These are phyloP conservation scores for Drosophila picticornis DNA, from an alignment of 2,888 invertebrate genomes.

Conservation along the genomic window DNA sequence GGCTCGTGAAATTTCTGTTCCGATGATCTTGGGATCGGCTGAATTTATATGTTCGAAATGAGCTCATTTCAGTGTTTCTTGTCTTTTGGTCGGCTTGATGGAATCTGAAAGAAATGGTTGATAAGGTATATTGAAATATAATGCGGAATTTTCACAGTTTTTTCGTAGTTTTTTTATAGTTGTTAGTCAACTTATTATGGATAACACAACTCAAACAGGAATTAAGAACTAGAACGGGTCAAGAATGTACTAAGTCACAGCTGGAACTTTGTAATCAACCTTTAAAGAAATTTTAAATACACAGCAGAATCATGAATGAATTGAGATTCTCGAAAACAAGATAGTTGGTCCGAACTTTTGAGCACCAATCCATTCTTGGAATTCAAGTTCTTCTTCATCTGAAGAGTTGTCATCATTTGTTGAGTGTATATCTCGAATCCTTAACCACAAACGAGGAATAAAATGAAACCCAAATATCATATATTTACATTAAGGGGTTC, in stretches of 20 bases:
- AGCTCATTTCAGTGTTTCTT: neutral
- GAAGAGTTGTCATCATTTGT: slow-evolving; percentile 24
- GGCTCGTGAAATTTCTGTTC: neutral
- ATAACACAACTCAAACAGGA: neutral
- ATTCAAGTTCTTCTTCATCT: slow-evolving; percentile 59
- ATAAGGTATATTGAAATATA: neutral
- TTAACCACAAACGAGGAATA: slow-evolving; percentile 25
- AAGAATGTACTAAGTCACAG: neutral
- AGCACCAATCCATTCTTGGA: slow-evolving; percentile 39
- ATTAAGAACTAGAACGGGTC: neutral
- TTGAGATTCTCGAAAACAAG: slow-evolving; percentile 49
- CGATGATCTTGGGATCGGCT: neutral
- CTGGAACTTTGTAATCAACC: neutral
- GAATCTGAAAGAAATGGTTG: neutral
- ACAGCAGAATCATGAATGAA: neutral
- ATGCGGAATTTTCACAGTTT: neutral
- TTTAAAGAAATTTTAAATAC: neutral
- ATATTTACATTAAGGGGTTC: neutral
- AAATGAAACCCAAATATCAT: slow-evolving; percentile 14
- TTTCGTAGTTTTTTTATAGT: too few species aligned
- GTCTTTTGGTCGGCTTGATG: neutral
- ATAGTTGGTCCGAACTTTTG: slow-evolving; percentile 33
- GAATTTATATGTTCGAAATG: neutral
- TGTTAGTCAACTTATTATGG: neutral
- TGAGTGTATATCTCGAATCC: slow-evolving; percentile 40